Evolutionary conservation across 2,888 invertebrate species (phyloP), one percentile per base, ranked within the genome.

Genomic region (Diarsia mendica): DNA sequence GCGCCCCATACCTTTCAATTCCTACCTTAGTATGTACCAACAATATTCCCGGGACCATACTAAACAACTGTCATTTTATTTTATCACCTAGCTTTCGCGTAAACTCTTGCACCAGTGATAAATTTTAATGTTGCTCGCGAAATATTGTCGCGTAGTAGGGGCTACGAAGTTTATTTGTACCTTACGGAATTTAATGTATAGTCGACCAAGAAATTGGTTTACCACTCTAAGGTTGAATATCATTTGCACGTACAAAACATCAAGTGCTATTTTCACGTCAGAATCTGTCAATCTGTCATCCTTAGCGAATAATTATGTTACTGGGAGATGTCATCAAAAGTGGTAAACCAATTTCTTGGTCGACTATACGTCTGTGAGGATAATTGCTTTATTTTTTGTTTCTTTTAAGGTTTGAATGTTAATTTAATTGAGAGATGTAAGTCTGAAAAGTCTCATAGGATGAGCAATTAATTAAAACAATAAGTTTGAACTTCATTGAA

Each of bases 21-120:
- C 95, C 93, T 92, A 93, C 93, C 92, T 93, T 93, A 93, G 91
- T 92, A 87, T 89, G 86, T 88, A 91, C 91, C 91, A 90, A 89
- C 92, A 91, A 93, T 94, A 94, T 93, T 95, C 96, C 96, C 95
- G 93, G 86, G 94, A 90, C 94, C 92, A 90, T 94, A 95, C 95
- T 96, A 96, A 96, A 96, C 96, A 96, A 96, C 95, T 96, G 96
- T 96, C 96, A 95, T 96, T 96, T 96, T 96, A 96, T 96, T 96
- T 96, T 96, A 96, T 96, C 94, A 94, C 96, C 95, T 87, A 93
- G 94, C 95, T 95, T 94, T 90, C 92, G 91, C 93, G 95, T 95
- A 95, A 95, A 95, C 93, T 94, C 94, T 89, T 92, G 91, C 91
- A 92, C 90, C 92, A 91, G 95, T 93, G 93, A 96, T 96, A 95